These are phyloP conservation scores for Aphrophora alni DNA, from an alignment of 2,888 invertebrate species.

Conservation along the genomic window DNA sequence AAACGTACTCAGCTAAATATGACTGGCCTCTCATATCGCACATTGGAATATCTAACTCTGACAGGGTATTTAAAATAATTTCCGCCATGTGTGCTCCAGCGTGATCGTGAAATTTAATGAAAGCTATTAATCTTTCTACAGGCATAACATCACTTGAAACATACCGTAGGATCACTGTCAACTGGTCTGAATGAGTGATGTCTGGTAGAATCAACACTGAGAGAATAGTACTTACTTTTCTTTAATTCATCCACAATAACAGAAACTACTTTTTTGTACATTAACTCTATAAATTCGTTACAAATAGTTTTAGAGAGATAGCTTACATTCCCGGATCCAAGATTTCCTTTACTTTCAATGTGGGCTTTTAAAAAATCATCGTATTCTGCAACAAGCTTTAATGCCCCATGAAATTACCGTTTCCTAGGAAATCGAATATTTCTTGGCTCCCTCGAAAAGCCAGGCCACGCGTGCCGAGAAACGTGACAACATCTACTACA, in stretches of 20 bases:
- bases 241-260: conserved; percentile 28
- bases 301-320: conserved; percentile 32
- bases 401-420: conserved; percentile 23
- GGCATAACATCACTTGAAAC: conserved; percentile 26
- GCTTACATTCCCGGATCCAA: conserved; percentile 21
- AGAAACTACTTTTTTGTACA: conserved; percentile 27
- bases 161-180: conserved; percentile 39
- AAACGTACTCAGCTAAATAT: conserved; percentile 15
- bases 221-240: conserved; percentile 32
- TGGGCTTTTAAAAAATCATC: conserved; percentile 37
- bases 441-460: conserved; percentile 34
- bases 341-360: conserved; percentile 34
- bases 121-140: conserved; percentile 31
- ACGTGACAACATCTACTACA: conserved; percentile 47
- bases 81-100: conserved; percentile 32
- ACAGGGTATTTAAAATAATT: conserved; percentile 29
- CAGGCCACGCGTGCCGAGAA: conserved; percentile 39
- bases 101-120: conserved; percentile 18
- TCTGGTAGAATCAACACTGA: conserved; percentile 40
- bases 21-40: too few relatives aligned
- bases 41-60: conserved; percentile 28
- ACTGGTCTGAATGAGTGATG: conserved; percentile 35
- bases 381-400: conserved; percentile 35
- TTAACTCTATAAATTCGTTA: conserved; percentile 37
- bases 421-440: conserved; percentile 29